Conservation (phyloP, 2,888 invertebrate genomes). For the Dynastes grantii region DNA sequence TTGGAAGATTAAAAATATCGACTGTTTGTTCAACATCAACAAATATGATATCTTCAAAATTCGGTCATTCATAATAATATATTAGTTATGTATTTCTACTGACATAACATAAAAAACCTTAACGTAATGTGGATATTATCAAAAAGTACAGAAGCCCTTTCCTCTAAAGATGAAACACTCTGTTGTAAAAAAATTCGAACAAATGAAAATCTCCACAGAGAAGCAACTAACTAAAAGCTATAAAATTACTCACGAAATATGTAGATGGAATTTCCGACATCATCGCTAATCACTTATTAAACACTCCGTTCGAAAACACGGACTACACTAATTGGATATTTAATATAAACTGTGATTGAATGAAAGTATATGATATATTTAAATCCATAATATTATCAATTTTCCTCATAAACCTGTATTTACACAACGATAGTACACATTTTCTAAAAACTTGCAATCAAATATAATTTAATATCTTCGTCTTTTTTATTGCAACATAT, state of each 20-base stretch:
- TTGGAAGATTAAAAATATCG: no score
- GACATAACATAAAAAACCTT: no score
- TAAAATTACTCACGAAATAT: not conserved
- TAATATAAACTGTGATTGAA: not conserved
- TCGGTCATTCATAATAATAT: no score
- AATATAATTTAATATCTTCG: not conserved
- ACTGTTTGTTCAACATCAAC: no score
- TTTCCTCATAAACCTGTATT: constrained; percentile 36
- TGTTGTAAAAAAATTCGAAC: no score
- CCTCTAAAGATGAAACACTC: no score
- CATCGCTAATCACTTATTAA: constrained; percentile 1
- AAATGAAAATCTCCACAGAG: no score
- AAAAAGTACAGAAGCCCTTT: no score
- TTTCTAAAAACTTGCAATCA: not conserved
- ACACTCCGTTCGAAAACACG: not conserved
- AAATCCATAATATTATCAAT: constrained; percentile 25
- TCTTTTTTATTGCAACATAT: not conserved
- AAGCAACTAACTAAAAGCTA: no score
- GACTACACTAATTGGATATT: constrained; percentile 4
- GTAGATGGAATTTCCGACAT: not conserved
- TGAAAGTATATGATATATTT: constrained; percentile 10
- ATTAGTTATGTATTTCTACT: no score
- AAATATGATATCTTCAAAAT: no score
- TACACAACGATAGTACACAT: constrained; percentile 21
- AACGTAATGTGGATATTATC: no score